Base-by-base conservation (phyloP, 2,888 invertebrate genomes). In the Amphipoea oculea region DNA sequence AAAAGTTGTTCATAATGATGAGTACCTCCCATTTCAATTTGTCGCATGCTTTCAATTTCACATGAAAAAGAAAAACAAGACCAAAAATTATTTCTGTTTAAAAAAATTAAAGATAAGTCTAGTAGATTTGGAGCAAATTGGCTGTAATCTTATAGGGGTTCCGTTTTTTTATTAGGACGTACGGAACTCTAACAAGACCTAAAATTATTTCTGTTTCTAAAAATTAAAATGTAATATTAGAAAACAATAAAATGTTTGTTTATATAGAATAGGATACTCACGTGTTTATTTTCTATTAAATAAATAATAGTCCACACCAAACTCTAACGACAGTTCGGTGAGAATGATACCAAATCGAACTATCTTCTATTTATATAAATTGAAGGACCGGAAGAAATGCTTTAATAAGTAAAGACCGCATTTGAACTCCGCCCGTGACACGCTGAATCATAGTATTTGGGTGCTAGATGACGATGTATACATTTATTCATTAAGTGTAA, bases 311-410 rank as follows among this genome's bases (percentile, higher is more conserved):
- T 20, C 42, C 63, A 7, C 79, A 79, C 81, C 74, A 63, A 71
- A 57, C 71, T 14, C 70, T 60, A 51, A n/a, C 57, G 20, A 40
- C 1, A 71, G 42, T 42, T 67, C 40, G 57, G 36, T 45, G 51
- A 40, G 42, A 85, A 63, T 83, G 85, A 68, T 68, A 48, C 0
- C 23, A 29, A 73, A 54, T 63, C 17, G 11, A 63, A 62, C 7
- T 63, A n/a, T 51, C 54, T n/a, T 45, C 69, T 79, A 66, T 84
- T 82, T 82, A 82, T 84, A 82, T 84, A 20, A 40, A 45, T 29
- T 20, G 23, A n/a, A 73, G 17, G 23, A 14, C 36, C 36, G 17
- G 45, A 36, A 66, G 1, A 48, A 40, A 42, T 60, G 17, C 5
- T 51, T 67, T 69, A 54, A 82, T 83, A 65, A 63, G 17, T 60